These are phyloP conservation scores for Magallana gigas DNA, from an alignment of 1,140 invertebrate genomes.

Conservation along the genomic window DNA sequence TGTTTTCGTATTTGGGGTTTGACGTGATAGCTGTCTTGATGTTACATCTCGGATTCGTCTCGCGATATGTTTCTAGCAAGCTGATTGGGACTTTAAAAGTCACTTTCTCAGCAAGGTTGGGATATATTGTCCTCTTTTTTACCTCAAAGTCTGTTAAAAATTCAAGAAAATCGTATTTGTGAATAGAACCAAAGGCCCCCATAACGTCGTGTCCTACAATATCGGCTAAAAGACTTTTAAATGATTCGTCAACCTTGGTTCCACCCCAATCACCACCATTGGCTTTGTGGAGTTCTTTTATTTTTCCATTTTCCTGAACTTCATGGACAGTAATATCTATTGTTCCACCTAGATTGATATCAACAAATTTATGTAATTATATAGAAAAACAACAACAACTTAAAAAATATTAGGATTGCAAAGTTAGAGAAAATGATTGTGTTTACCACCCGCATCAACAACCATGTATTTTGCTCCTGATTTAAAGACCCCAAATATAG, in stretches of 20 bases:
- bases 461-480: constrained; percentile 61
- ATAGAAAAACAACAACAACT: background rate
- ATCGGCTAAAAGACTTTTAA: background rate
- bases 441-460: constrained; percentile 58
- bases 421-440: background rate
- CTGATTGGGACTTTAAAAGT: constrained; percentile 23
- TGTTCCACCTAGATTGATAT: background rate
- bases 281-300: constrained; percentile 35
- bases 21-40: constrained; percentile 15
- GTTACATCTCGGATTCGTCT: background rate
- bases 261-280: constrained; percentile 48
- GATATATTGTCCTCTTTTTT: constrained; percentile 35
- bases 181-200: background rate
- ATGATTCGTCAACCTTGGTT: constrained; percentile 31
- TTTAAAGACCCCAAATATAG: constrained; percentile 36
- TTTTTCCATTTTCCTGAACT: background rate
- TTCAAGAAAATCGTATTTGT: constrained; percentile 42
- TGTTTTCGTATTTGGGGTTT: constrained; percentile 24
- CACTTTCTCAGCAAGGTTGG: background rate
- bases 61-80: background rate
- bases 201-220: constrained; percentile 32
- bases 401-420: no score
- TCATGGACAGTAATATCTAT: constrained; percentile 32
- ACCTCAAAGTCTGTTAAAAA: constrained; percentile 45
- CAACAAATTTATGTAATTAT: no score